Percentiles rank a stretch among this genome's conserved stretches.
Evolutionary conservation across 2,113 vertebrate species (phyloP).

Genomic region (Dicrurus megarhynchus): DNA sequence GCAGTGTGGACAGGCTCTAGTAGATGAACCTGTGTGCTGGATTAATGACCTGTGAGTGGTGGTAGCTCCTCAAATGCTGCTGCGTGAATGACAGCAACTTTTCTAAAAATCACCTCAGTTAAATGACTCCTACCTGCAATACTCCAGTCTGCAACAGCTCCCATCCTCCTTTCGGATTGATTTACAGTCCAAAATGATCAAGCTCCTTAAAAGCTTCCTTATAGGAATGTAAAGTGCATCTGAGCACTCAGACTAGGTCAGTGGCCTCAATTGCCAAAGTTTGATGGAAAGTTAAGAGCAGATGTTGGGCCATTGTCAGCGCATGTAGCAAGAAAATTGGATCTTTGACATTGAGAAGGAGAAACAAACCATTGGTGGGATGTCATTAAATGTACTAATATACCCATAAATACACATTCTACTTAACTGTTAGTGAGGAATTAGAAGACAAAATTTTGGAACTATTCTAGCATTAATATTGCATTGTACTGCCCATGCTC

Average conservation of each 20-base stretch:
- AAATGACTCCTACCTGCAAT: background rate
- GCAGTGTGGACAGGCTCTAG: background rate
- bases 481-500: background rate
- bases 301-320: background rate
- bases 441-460: background rate
- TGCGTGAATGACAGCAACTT: background rate
- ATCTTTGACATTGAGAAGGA: background rate
- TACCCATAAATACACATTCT: background rate
- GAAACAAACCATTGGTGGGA: background rate
- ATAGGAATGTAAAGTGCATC: background rate
- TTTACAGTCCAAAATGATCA: conserved; percentile 36
- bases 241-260: background rate
- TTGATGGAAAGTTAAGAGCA: background rate
- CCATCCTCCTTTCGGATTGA: background rate
- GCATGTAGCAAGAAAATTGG: background rate
- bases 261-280: conserved; percentile 37
- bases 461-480: background rate
- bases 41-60: background rate
- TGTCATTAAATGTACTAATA: background rate
- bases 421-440: background rate
- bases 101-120: background rate
- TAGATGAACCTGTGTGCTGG: background rate
- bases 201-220: conserved; percentile 5
- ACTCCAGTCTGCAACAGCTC: background rate
- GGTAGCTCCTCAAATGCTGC: background rate